phyloP scores from a whole-genome alignment of 1,140 invertebrate genomes.

The Neodiprion lecontei region DNA sequence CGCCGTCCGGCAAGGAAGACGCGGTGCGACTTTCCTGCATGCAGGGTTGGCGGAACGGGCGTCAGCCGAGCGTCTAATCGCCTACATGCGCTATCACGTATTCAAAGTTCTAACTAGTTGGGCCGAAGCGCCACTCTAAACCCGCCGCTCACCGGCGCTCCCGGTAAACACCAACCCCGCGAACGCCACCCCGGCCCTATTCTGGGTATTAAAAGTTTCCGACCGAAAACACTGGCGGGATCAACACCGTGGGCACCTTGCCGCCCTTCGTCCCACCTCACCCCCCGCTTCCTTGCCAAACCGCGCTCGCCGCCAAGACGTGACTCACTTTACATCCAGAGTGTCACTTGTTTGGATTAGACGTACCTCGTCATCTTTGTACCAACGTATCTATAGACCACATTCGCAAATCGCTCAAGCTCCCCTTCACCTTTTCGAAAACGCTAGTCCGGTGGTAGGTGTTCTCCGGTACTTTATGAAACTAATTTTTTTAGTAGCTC shows the following conservation, averaged over 20 bases:
- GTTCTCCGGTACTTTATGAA: no score
- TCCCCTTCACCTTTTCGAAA: no score
- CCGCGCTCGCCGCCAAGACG: neutral
- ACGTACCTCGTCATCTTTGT: neutral
- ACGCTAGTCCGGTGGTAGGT: no score
- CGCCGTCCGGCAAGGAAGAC: no score
- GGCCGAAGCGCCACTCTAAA: conserved; percentile 20
- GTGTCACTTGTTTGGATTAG: neutral
- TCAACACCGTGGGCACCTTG: neutral
- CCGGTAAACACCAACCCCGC: neutral
- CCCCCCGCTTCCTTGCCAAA: no score
- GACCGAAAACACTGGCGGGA: neutral
- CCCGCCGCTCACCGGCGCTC: no score
- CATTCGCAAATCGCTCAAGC: neutral
- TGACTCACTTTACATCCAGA: conserved; percentile 2
- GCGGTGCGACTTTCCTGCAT: no score
- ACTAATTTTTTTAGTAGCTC: no score
- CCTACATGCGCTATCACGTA: conserved; percentile 39
- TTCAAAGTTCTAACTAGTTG: conserved; percentile 45
- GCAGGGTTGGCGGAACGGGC: neutral
- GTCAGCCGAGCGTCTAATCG: conserved; percentile 38
- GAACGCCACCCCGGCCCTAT: neutral
- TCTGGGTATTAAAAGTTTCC: neutral
- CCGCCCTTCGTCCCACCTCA: neutral
- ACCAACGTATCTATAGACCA: neutral